A percentile compares a stretch with the other conserved stretches of the same genome.
phyloP scores from a whole-genome alignment of 2,113 vertebrate species.

The Myanophis thanlyinensis region DNA sequence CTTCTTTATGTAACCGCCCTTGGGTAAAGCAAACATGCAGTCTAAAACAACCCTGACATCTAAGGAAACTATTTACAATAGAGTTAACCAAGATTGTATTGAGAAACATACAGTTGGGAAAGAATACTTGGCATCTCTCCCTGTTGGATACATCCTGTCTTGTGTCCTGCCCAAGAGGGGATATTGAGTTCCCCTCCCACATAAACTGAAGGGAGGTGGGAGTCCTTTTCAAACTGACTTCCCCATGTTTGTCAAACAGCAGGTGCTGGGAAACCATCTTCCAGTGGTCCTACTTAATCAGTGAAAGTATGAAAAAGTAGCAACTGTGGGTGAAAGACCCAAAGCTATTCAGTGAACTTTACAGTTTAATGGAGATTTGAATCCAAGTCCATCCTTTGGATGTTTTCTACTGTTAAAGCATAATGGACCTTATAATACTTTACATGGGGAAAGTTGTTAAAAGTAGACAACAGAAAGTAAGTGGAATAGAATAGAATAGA shows the following conservation, averaged over 20 bases:
- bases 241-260: not conserved
- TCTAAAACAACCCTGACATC: not conserved
- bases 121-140: not conserved
- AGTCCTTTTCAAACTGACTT: not conserved
- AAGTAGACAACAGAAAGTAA: not conserved
- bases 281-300: not conserved
- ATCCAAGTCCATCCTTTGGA: not conserved
- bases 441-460: not conserved
- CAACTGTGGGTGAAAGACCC: not conserved
- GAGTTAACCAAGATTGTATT: not conserved
- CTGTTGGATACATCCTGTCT: not conserved
- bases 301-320: not conserved
- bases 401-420: not conserved
- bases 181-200: not conserved
- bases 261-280: not conserved
- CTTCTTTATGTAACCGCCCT: not conserved
- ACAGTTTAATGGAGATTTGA: not conserved
- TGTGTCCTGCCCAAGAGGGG: not conserved
- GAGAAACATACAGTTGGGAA: not conserved
- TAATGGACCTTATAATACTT: fast-evolving
- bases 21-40: not conserved
- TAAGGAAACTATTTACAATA: not conserved
- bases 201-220: not conserved
- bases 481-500: too few relatives aligned
- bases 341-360: not conserved